Conservation (phyloP, 2,113 vertebrate genomes). For the Passer montanus region DNA sequence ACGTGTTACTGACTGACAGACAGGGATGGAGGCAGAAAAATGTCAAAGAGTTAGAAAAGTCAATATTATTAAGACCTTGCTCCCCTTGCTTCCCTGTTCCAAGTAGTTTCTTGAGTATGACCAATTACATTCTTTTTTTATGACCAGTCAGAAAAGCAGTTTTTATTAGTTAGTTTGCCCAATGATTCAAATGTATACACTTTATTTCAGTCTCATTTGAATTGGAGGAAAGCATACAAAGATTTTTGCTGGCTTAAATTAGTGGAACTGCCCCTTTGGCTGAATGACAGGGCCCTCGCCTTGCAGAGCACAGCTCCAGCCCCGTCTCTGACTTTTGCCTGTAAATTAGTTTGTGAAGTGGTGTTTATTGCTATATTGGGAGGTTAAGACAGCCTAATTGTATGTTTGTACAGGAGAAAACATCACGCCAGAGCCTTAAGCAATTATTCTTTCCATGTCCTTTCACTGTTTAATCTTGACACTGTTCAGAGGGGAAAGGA, state of each 20-base stretch:
- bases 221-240: slow-evolving; percentile 67
- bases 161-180: slow-evolving; percentile 77
- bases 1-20: slow-evolving; percentile 64
- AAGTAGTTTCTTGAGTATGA: slow-evolving; percentile 64
- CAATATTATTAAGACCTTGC: slow-evolving; percentile 75
- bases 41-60: slow-evolving; percentile 72
- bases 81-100: slow-evolving; percentile 50
- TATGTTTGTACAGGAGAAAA: slow-evolving; percentile 79
- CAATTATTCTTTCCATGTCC: slow-evolving; percentile 76
- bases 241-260: slow-evolving; percentile 78
- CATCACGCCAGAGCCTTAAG: slow-evolving; percentile 70
- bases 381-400: slow-evolving; percentile 83
- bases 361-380: slow-evolving; percentile 80
- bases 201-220: slow-evolving; percentile 70
- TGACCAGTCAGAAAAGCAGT: slow-evolving; percentile 70
- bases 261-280: slow-evolving; percentile 71
- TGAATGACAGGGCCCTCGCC: slow-evolving; percentile 50
- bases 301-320: slow-evolving; percentile 63
- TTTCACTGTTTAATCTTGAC: slow-evolving; percentile 70
- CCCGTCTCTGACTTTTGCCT: slow-evolving; percentile 69
- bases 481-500: slow-evolving; percentile 70
- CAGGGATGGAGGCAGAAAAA: slow-evolving; percentile 65
- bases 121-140: slow-evolving; percentile 77
- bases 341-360: slow-evolving; percentile 81
- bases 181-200: slow-evolving; percentile 71